Percentiles rank a stretch among this genome's conserved stretches.
Conservation (phyloP, 1,140 invertebrate species). For the Artemia franciscana region DNA sequence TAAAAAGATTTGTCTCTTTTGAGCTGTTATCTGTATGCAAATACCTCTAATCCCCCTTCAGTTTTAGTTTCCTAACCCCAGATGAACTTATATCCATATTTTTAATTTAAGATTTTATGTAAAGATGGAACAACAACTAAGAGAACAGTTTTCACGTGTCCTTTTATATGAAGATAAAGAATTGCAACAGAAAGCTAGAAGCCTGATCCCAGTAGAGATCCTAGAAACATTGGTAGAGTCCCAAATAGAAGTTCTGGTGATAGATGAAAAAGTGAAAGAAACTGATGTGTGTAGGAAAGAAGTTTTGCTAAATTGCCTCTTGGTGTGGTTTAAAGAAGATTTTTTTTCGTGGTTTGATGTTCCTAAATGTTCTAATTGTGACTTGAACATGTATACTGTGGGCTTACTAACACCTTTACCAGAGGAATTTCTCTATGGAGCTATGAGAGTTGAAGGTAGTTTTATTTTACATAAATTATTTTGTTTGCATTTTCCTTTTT, state of each 20-base stretch:
- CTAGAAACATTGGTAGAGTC: neutral
- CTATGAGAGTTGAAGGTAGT: slow-evolving; percentile 22
- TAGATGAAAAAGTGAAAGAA: neutral
- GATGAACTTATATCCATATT: too few relatives aligned
- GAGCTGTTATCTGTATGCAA: too few relatives aligned
- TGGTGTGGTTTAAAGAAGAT: slow-evolving; percentile 69
- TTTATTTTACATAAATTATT: too few relatives aligned
- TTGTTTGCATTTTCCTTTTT: too few relatives aligned
- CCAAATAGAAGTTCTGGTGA: neutral
- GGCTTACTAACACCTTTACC: slow-evolving; percentile 15
- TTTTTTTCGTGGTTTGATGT: slow-evolving; percentile 80
- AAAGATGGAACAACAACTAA: neutral
- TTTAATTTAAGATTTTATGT: too few relatives aligned
- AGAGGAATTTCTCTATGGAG: slow-evolving; percentile 22
- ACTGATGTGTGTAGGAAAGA: slow-evolving; percentile 22
- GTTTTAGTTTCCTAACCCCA: too few relatives aligned
- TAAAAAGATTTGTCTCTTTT: too few relatives aligned
- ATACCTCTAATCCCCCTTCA: too few relatives aligned
- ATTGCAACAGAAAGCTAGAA: neutral
- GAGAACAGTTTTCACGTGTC: neutral
- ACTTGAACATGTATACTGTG: slow-evolving; percentile 19
- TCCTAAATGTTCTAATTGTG: slow-evolving; percentile 43
- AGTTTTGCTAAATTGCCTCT: slow-evolving; percentile 46
- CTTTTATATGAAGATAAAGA: neutral
- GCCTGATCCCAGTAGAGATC: neutral